These are phyloP conservation scores for Drosophila barbarae DNA, from an alignment of 2,888 invertebrate species.

Conservation along the genomic window DNA sequence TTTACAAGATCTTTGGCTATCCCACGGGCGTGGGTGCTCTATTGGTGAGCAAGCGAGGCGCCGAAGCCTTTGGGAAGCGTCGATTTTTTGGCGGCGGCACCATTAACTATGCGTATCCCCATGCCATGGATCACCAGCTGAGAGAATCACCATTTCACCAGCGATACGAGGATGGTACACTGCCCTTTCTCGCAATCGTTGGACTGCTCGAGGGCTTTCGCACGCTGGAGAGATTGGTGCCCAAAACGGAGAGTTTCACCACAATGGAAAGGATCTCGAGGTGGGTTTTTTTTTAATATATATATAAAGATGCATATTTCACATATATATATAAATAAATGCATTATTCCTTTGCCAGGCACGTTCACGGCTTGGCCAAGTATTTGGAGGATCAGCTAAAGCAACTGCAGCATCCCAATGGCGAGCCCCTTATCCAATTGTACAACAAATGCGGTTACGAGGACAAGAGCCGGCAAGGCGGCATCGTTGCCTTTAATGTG, in stretches of 20 bases:
- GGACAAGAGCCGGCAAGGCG: conserved; percentile 86
- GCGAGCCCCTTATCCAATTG: conserved; percentile 84
- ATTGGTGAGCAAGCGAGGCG: conserved; percentile 83
- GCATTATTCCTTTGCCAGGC: conserved; percentile 71
- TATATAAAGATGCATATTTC: not conserved
- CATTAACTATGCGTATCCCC: conserved; percentile 89
- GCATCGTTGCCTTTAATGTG: conserved; percentile 93
- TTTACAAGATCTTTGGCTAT: conserved; percentile 97
- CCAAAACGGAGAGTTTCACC: conserved; percentile 71
- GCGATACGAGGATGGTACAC: conserved; percentile 96
- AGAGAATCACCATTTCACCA: conserved; percentile 85
- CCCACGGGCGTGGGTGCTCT: conserved; percentile 97
- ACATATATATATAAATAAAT: not conserved
- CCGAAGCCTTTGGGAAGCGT: conserved; percentile 80
- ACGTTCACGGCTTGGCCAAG: conserved; percentile 88
- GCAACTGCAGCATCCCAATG: conserved; percentile 86
- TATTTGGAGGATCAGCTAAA: conserved; percentile 85
- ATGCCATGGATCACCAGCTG: conserved; percentile 86
- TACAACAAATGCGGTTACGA: conserved; percentile 88
- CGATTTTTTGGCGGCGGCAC: conserved; percentile 97
- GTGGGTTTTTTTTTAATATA: not conserved
- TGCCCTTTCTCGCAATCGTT: conserved; percentile 91
- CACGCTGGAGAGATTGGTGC: conserved; percentile 84
- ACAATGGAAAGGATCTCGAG: conserved; percentile 84
- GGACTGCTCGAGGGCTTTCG: conserved; percentile 91